Evolutionary conservation across 2,113 vertebrate species (phyloP).

Genomic region (Microtus pennsylvanicus): DNA sequence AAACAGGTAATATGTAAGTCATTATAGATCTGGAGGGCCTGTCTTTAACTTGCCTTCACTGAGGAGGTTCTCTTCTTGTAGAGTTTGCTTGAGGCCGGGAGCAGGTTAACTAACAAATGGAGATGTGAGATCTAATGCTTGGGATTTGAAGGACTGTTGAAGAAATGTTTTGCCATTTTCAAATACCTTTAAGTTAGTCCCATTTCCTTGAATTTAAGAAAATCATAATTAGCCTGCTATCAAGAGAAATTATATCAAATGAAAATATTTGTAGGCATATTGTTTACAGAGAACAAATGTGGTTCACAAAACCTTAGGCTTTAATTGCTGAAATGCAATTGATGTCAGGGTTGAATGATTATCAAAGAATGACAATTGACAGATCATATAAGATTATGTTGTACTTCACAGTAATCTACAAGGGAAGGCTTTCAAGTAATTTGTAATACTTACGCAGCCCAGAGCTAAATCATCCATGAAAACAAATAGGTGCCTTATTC

Average conservation of each 20-base stretch:
- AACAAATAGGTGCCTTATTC: not conserved
- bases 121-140: not conserved
- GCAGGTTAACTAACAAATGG: not conserved
- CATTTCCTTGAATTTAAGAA: conserved; percentile 1
- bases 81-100: not conserved
- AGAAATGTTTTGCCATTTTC: not conserved
- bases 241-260: not conserved
- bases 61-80: not conserved
- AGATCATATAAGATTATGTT: conserved; percentile 8
- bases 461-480: not conserved
- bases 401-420: conserved; percentile 10
- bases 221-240: not conserved
- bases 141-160: not conserved
- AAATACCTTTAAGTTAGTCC: conserved; percentile 2
- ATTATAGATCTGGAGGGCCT: not conserved
- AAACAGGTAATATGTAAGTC: not conserved
- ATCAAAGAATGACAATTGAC: not conserved
- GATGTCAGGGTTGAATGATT: not conserved
- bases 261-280: not conserved
- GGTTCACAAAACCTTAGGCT: not conserved
- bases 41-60: not conserved
- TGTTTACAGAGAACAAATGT: not conserved
- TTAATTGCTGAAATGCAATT: not conserved
- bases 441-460: conserved; percentile 18
- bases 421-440: not conserved